phyloP scores from a whole-genome alignment of 2,888 invertebrate genomes.

The Eilema caniola region DNA sequence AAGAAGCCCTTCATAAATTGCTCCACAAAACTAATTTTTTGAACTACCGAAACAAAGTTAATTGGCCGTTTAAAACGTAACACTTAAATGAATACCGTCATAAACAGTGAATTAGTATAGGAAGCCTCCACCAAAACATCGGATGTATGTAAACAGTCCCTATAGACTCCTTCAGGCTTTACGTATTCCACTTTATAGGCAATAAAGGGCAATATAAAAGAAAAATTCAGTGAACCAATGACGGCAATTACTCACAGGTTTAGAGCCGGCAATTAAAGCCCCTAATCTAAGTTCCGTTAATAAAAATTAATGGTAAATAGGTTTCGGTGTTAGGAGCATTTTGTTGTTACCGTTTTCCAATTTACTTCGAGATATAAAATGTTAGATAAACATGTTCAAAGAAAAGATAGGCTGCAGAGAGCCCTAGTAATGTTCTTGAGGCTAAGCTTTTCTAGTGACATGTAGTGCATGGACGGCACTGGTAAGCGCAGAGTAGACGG shows the following conservation, averaged over 20 bases:
- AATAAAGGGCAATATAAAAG: conserved; percentile 39
- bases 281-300: conserved; percentile 35
- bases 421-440: too few species aligned
- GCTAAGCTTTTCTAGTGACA: too few species aligned
- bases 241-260: conserved; percentile 43
- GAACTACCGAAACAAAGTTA: conserved; percentile 9
- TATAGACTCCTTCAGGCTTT: conserved; percentile 30
- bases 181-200: conserved; percentile 34
- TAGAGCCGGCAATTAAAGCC: conserved; percentile 43
- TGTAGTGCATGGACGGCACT: too few species aligned
- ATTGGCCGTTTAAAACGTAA: conserved; percentile 13
- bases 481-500: too few species aligned
- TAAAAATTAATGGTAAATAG: conserved; percentile 41
- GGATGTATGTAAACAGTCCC: conserved; percentile 30
- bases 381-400: neutral
- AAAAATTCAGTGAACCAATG: conserved; percentile 43
- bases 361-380: neutral
- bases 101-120: conserved; percentile 36
- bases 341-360: conserved; percentile 7
- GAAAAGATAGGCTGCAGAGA: too few species aligned
- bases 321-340: conserved; percentile 26
- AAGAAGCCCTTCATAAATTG: neutral
- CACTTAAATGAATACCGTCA: conserved; percentile 6
- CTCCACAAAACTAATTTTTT: conserved; percentile 7
- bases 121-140: conserved; percentile 25